Percentiles rank a stretch among this genome's conserved stretches.
These are phyloP conservation scores for Seriola quinqueradiata DNA, from an alignment of 2,113 vertebrate genomes.

Conservation along the genomic window DNA sequence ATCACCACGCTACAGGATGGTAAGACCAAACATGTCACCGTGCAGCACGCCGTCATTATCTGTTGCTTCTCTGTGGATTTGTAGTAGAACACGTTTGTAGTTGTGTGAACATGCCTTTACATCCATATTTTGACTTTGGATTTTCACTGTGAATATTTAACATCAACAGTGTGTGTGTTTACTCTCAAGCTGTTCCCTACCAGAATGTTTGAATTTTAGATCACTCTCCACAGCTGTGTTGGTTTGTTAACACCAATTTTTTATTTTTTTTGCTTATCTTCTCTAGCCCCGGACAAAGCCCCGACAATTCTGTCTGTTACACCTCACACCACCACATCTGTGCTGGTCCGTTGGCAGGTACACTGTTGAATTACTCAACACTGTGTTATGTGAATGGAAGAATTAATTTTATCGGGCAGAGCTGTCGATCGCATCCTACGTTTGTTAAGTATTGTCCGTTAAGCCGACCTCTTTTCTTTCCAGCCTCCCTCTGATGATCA, in stretches of 20 bases:
- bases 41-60: neutral
- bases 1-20: conserved; percentile 97
- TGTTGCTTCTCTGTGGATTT: conserved; percentile 10
- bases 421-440: neutral
- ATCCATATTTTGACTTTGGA: conserved; percentile 37
- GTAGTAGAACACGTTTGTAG: neutral
- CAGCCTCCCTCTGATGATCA: conserved; percentile 94
- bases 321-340: conserved; percentile 96
- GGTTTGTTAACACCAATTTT: conserved; percentile 23
- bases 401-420: neutral
- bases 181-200: conserved; percentile 25
- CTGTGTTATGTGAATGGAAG: conserved; percentile 6
- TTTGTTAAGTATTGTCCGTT: neutral
- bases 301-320: conserved; percentile 94
- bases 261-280: conserved; percentile 15
- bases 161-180: conserved; percentile 47
- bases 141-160: conserved; percentile 37
- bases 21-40: conserved; percentile 71
- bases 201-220: conserved; percentile 59
- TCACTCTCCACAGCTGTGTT: conserved; percentile 43
- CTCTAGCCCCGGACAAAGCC: conserved; percentile 92
- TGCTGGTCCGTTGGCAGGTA: conserved; percentile 98
- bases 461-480: conserved; percentile 9
- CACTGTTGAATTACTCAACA: neutral
- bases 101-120: conserved; percentile 12